phyloP scores from a whole-genome alignment of 2,113 vertebrate genomes.

The Pangasianodon gigas region DNA sequence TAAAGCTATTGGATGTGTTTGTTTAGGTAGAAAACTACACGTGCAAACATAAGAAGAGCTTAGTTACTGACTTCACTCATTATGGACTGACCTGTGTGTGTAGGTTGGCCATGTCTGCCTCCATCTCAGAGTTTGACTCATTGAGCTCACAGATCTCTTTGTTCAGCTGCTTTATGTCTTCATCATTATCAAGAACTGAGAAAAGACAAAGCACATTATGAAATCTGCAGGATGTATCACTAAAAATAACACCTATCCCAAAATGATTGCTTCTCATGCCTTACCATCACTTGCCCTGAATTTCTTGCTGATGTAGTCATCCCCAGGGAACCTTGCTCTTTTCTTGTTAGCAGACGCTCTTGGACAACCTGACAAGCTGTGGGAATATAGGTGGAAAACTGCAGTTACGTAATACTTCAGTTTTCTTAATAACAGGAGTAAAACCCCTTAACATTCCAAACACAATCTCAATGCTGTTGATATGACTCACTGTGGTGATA shows the following conservation, averaged over 20 bases:
- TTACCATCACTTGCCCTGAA: slow-evolving; percentile 98
- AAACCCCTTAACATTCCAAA: neutral
- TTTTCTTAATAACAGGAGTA: neutral
- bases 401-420: neutral
- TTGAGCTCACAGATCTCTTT: slow-evolving; percentile 94
- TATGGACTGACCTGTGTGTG: slow-evolving; percentile 87
- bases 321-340: slow-evolving; percentile 92
- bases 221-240: neutral
- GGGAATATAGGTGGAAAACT: slow-evolving; percentile 40
- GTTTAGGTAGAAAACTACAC: neutral
- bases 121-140: slow-evolving; percentile 96
- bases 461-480: neutral
- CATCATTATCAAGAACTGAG: slow-evolving; percentile 92
- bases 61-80: neutral
- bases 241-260: neutral
- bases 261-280: slow-evolving; percentile 41
- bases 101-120: slow-evolving; percentile 92
- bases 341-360: slow-evolving; percentile 94
- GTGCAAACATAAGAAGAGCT: neutral
- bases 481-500: neutral
- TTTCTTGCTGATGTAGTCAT: slow-evolving; percentile 93
- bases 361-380: slow-evolving; percentile 95
- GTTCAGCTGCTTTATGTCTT: slow-evolving; percentile 97
- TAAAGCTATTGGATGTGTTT: neutral
- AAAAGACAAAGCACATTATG: slow-evolving; percentile 18